Evolutionary conservation across 2,888 invertebrate genomes (phyloP).

Genomic region (Polietes domitor): DNA sequence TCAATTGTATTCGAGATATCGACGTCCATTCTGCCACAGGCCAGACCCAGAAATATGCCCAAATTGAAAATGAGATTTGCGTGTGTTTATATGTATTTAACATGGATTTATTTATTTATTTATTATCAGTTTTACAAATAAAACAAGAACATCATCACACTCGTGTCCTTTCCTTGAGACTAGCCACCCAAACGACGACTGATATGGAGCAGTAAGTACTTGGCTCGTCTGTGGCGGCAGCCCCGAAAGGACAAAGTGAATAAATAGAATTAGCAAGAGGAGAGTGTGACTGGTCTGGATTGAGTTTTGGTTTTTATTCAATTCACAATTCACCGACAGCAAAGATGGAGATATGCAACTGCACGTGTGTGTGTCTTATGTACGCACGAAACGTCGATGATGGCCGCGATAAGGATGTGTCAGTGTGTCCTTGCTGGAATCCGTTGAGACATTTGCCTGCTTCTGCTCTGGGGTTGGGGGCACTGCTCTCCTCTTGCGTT

Average conservation of each 20-base stretch:
- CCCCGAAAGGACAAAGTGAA: conserved; percentile 14
- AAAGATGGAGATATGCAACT: conserved; percentile 22
- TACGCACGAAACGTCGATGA: conserved; percentile 55
- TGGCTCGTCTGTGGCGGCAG: neutral
- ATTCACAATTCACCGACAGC: neutral
- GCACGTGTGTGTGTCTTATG: conserved; percentile 41
- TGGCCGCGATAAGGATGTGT: conserved; percentile 68
- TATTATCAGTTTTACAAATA: conserved; percentile 24
- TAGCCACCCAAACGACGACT: neutral
- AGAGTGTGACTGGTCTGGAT: neutral
- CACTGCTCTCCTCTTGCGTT: conserved; percentile 70
- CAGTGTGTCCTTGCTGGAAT: conserved; percentile 24
- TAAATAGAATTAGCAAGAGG: conserved; percentile 11
- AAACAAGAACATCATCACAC: conserved; percentile 10
- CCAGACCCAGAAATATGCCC: neutral
- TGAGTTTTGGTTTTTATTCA: conserved; percentile 49
- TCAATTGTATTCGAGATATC: neutral
- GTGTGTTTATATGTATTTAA: neutral
- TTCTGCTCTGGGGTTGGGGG: conserved; percentile 6
- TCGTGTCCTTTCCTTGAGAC: conserved; percentile 12
- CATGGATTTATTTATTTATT: conserved; percentile 26
- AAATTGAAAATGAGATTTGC: conserved; percentile 13
- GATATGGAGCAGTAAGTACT: neutral
- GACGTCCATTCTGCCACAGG: neutral
- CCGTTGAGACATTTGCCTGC: conserved; percentile 23